phyloP scores from a whole-genome alignment of 2,888 invertebrate species.

The Panopea generosa region DNA sequence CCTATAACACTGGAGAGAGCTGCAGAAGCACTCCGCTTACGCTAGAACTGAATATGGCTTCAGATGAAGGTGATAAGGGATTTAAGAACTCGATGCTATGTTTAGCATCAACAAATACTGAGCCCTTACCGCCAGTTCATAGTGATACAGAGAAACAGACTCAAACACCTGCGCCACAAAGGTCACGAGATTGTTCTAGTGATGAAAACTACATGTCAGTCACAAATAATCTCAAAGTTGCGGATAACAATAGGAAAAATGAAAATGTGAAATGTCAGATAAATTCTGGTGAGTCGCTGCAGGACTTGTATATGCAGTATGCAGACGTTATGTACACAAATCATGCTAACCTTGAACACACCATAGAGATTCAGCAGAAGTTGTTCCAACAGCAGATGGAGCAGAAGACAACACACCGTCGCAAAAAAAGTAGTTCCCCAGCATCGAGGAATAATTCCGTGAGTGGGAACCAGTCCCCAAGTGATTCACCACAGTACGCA shows the following conservation, averaged over 20 bases:
- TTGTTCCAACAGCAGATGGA: slow-evolving; percentile 84
- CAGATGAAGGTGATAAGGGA: slow-evolving; percentile 78
- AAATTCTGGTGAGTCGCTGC: slow-evolving; percentile 78
- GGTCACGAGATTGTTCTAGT: slow-evolving; percentile 74
- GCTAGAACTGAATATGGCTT: slow-evolving; percentile 80
- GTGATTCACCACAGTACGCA: slow-evolving; percentile 50
- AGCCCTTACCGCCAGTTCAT: slow-evolving; percentile 65
- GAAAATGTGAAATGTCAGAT: slow-evolving; percentile 64
- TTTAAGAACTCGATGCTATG: slow-evolving; percentile 82
- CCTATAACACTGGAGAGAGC: slow-evolving; percentile 91
- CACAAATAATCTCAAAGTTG: slow-evolving; percentile 28
- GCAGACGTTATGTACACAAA: slow-evolving; percentile 91
- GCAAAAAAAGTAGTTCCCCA: slow-evolving; percentile 38
- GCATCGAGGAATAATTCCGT: slow-evolving; percentile 38
- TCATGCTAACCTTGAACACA: slow-evolving; percentile 89
- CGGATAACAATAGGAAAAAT: slow-evolving; percentile 46
- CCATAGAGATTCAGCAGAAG: slow-evolving; percentile 90
- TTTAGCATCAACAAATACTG: slow-evolving; percentile 66
- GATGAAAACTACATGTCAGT: slow-evolving; percentile 71
- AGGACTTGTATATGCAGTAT: slow-evolving; percentile 83
- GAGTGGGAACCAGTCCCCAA: slow-evolving; percentile 56
- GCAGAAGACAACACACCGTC: slow-evolving; percentile 65
- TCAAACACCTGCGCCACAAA: slow-evolving; percentile 67
- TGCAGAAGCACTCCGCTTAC: slow-evolving; percentile 88
- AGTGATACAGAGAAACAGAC: slow-evolving; percentile 84